Evolutionary conservation across 1,140 invertebrate genomes (phyloP).

Genomic region (Tetramorium parvispinum): DNA sequence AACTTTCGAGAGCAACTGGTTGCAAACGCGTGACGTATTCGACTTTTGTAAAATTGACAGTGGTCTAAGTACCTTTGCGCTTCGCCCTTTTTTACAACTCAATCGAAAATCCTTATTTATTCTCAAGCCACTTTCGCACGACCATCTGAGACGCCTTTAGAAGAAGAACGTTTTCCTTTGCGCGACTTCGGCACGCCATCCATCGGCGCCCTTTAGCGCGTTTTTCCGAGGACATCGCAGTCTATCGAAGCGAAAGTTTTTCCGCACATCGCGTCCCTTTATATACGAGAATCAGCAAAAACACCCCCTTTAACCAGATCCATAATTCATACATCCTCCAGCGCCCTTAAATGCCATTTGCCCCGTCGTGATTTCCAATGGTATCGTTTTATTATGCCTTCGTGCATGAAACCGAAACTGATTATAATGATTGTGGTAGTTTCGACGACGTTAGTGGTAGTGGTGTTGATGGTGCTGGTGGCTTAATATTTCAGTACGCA

Average conservation of each 20-base stretch:
- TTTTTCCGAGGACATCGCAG: slow-evolving; percentile 60
- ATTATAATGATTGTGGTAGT: slow-evolving; percentile 17
- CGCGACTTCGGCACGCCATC: neutral
- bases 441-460: neutral
- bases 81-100: slow-evolving; percentile 21
- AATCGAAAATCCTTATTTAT: slow-evolving; percentile 44
- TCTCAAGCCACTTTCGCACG: neutral
- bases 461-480: slow-evolving; percentile 13
- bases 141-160: slow-evolving; percentile 29
- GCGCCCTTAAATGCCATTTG: slow-evolving; percentile 74
- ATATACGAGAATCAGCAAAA: slow-evolving; percentile 76
- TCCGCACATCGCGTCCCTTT: slow-evolving; percentile 54
- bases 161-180: slow-evolving; percentile 47
- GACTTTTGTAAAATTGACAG: slow-evolving; percentile 36
- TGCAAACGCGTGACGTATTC: slow-evolving; percentile 1
- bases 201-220: slow-evolving; percentile 42
- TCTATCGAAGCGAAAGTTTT: slow-evolving; percentile 69
- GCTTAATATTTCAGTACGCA: slow-evolving; percentile 50
- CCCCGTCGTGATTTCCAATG: slow-evolving; percentile 70
- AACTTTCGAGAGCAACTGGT: slow-evolving; percentile 43
- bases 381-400: slow-evolving; percentile 76
- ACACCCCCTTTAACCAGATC: slow-evolving; percentile 65
- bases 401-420: slow-evolving; percentile 26
- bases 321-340: slow-evolving; percentile 79
- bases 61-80: slow-evolving; percentile 25